phyloP scores from a whole-genome alignment of 2,888 invertebrate species.

The Anodontia alba region DNA sequence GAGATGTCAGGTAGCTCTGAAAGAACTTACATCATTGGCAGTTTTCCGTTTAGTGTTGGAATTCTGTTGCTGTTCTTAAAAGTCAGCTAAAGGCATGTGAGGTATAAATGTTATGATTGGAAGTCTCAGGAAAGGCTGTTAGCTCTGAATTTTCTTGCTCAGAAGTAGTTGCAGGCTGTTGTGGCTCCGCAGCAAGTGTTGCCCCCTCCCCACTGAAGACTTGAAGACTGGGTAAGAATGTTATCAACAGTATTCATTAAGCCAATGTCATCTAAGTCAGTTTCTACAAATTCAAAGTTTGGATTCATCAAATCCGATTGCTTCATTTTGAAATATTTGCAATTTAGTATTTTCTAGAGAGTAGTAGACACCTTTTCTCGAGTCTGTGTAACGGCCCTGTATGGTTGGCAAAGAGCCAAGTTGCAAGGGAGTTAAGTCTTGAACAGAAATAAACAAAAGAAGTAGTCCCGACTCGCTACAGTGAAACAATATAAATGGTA shows the following conservation, averaged over 20 bases:
- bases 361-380: no score
- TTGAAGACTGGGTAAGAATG: neutral
- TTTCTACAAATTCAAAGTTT: neutral
- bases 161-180: neutral
- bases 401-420: no score
- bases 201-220: no score
- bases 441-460: no score
- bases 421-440: no score
- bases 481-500: no score
- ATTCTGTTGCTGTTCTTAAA: conserved; percentile 4
- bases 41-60: conserved; percentile 68
- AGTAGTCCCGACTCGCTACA: no score
- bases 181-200: neutral
- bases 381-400: no score
- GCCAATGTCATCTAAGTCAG: conserved; percentile 1
- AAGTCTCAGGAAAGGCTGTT: neutral
- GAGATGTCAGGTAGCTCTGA: conserved; percentile 60
- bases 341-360: no score
- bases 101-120: neutral
- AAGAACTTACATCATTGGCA: conserved; percentile 66
- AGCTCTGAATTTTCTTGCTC: neutral
- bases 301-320: neutral
- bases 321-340: neutral
- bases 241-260: neutral
- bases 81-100: neutral